phyloP scores from a whole-genome alignment of 2,797 vertebrate genomes.

The Coilia nasus region DNA sequence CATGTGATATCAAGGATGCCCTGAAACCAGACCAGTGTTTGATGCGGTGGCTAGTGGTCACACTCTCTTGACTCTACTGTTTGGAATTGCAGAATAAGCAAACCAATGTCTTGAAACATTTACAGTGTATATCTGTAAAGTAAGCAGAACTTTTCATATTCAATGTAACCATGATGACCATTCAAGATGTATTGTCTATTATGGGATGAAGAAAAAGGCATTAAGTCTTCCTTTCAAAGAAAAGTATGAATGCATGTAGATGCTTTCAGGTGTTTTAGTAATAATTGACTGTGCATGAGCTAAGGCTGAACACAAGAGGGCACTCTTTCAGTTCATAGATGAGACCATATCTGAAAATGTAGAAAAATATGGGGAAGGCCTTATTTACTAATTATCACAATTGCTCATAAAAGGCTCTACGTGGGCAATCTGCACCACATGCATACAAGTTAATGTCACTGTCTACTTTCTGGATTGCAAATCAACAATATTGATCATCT shows the following conservation, averaged over 20 bases:
- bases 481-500: background rate
- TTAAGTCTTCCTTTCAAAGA: background rate
- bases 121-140: background rate
- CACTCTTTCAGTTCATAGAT: background rate
- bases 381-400: background rate
- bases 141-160: background rate
- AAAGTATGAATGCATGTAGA: background rate
- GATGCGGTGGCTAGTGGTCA: background rate
- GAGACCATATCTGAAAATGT: background rate
- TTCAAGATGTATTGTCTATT: background rate
- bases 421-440: background rate
- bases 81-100: background rate
- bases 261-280: background rate
- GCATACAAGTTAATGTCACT: background rate
- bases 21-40: background rate
- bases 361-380: background rate
- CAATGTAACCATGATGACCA: background rate
- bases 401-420: background rate
- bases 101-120: background rate
- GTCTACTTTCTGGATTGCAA: background rate
- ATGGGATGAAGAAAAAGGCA: background rate
- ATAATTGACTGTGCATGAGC: background rate
- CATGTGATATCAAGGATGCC: background rate
- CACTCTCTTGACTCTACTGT: background rate
- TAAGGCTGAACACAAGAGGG: background rate